Percentiles rank a stretch among this genome's conserved stretches.
These are phyloP conservation scores for Caradrina kadenii DNA, from an alignment of 2,888 invertebrate species.

Conservation along the genomic window DNA sequence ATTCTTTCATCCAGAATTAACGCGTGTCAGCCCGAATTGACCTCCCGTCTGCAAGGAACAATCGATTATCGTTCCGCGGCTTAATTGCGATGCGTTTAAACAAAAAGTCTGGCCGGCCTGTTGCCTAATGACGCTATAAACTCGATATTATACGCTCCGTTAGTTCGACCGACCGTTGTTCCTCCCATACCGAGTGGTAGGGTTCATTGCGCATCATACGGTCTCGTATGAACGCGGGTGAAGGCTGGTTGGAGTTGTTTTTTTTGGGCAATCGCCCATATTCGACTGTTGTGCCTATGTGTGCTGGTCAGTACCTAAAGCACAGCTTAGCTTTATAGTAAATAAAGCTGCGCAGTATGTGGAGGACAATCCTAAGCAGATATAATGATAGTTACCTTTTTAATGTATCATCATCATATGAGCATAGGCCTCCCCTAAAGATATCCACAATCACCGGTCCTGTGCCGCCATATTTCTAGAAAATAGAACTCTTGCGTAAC, in stretches of 20 bases:
- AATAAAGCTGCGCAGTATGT: too few relatives aligned
- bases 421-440: too few relatives aligned
- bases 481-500: too few relatives aligned
- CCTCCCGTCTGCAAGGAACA: constrained; percentile 75
- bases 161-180: constrained; percentile 79
- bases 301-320: too few relatives aligned
- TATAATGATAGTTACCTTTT: too few relatives aligned
- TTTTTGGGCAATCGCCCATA: constrained; percentile 3
- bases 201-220: constrained; percentile 69
- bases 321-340: too few relatives aligned
- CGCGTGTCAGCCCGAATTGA: constrained; percentile 61
- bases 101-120: constrained; percentile 79
- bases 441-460: too few relatives aligned
- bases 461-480: too few relatives aligned
- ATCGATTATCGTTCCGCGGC: constrained; percentile 86
- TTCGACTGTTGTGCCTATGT: not conserved
- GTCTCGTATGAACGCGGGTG: constrained; percentile 33
- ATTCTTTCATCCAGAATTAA: constrained; percentile 58
- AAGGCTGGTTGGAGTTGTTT: constrained; percentile 36
- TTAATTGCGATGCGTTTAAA: constrained; percentile 83
- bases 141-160: constrained; percentile 85
- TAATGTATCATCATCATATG: too few relatives aligned
- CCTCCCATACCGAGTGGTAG: constrained; percentile 59
- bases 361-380: too few relatives aligned
- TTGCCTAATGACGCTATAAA: constrained; percentile 87